Conservation (phyloP, 2,888 invertebrate genomes). For the Oligia fasciuncula region DNA sequence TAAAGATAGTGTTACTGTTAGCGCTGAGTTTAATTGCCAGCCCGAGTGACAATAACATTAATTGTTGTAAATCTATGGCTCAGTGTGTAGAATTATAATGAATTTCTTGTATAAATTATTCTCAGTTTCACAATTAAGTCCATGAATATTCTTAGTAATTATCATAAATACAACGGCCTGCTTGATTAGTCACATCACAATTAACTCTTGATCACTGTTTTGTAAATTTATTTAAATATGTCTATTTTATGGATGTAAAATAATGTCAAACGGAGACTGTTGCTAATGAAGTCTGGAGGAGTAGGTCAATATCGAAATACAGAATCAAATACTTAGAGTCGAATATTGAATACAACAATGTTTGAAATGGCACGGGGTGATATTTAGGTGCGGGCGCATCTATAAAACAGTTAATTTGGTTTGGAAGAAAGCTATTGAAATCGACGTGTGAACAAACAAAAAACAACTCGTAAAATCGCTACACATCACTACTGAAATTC, state of each 20-base stretch:
- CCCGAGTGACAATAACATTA: slow-evolving; percentile 61
- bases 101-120: slow-evolving; percentile 53
- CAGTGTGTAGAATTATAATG: slow-evolving; percentile 47
- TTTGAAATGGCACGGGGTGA: background rate
- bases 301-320: background rate
- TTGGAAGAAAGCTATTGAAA: slow-evolving; percentile 11
- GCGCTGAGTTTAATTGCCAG: slow-evolving; percentile 68
- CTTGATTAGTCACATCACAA: slow-evolving; percentile 61
- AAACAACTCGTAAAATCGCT: slow-evolving; percentile 9
- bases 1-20: slow-evolving; percentile 71
- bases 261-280: slow-evolving; percentile 28
- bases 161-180: slow-evolving; percentile 59
- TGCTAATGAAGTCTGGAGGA: slow-evolving; percentile 35
- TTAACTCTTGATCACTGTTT: slow-evolving; percentile 48
- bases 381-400: background rate
- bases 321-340: background rate
- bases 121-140: slow-evolving; percentile 43
- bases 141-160: slow-evolving; percentile 55
- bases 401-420: slow-evolving; percentile 10
- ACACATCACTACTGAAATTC: slow-evolving; percentile 16
- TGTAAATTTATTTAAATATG: slow-evolving; percentile 13
- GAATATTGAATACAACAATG: background rate
- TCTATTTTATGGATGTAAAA: slow-evolving; percentile 24
- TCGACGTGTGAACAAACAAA: background rate
- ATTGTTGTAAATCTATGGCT: slow-evolving; percentile 60